Evolutionary conservation across 92 coral and sea anemone genomes (phyloP), one percentile per base, ranked within the genome.

Genomic region (Anthopleura xanthogrammica): DNA sequence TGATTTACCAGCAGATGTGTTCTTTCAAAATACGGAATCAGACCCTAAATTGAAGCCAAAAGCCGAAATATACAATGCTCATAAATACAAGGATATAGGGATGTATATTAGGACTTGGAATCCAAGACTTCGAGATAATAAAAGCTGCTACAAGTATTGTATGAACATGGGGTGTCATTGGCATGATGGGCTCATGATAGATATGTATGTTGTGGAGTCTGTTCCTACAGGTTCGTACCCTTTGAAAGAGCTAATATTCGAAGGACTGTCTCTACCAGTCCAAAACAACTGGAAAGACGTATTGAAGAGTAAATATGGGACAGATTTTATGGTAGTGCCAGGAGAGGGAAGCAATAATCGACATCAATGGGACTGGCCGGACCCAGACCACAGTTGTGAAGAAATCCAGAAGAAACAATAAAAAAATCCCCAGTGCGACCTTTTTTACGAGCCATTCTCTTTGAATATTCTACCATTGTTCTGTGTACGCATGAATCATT

Each of bases 131-230:
- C 52, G 94, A 29, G 97, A 93, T 73, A 84, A 74, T 55, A 88
- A 83, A 42, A 93, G 97, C 74, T 93, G 97, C 50, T 85, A 83
- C 56, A 93, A 80, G 77, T 83, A 88, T 48, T 93, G 97, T n/a
- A 43, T 82, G 42, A 54, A 46, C 0, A 43, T 65, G 40, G 76
- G 64, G 0, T 93, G 97, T 75, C 82, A 72, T 46, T 91, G 93
- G 90, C 92, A 91, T 19, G 97, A 93, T 40, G 97, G 97, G 0
- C 77, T 91, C 1, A 82, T 88, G 85, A 6, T 93, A 17, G 97
- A 93, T 75, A 71, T 93, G 52, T 91, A 86, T 57, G 92, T 88
- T 1, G 12, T 65, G 1, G 78, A 56, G 41, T 11, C 56, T 12
- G 78, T 78, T n/a, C 87, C 90, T 23, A 72, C 76, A 13, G 77